A percentile compares a stretch with the other conserved stretches of the same genome.
These are phyloP conservation scores for Ficedula albicollis DNA, from an alignment of 2,797 vertebrate species.

Conservation along the genomic window DNA sequence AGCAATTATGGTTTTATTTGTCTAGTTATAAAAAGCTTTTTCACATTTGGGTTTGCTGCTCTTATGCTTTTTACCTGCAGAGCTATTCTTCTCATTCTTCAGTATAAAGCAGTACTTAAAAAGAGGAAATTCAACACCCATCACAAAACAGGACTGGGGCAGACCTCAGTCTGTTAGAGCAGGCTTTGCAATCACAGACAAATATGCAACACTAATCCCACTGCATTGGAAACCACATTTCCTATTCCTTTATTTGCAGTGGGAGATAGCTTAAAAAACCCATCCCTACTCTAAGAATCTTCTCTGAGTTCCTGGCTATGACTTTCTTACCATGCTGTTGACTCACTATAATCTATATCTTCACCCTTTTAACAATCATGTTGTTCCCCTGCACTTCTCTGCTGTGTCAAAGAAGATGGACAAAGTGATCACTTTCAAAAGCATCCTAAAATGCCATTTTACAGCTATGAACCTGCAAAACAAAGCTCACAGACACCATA, in stretches of 20 bases:
- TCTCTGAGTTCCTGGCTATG: not conserved
- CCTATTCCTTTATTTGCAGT: not conserved
- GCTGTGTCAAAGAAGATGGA: not conserved
- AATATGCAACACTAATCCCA: not conserved
- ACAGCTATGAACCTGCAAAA: not conserved
- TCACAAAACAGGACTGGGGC: not conserved
- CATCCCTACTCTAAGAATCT: not conserved
- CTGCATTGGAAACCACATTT: not conserved
- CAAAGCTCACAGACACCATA: not conserved
- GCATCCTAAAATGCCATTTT: not conserved
- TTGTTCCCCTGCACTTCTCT: not conserved
- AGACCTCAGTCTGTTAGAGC: not conserved
- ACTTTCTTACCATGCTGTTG: not conserved
- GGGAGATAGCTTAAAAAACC: not conserved
- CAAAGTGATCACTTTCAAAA: not conserved
- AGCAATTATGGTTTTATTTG: not conserved
- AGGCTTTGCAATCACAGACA: not conserved
- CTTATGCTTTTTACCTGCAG: not conserved
- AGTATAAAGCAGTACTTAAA: not conserved
- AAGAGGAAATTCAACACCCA: not conserved
- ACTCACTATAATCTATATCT: not conserved
- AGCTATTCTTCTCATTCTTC: not conserved
- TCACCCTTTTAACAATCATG: not conserved
- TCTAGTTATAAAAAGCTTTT: not conserved
- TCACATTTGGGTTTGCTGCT: not conserved